These are phyloP conservation scores for Pachyseris speciosa DNA, from an alignment of 64 coral and sea anemone species.

Conservation along the genomic window DNA sequence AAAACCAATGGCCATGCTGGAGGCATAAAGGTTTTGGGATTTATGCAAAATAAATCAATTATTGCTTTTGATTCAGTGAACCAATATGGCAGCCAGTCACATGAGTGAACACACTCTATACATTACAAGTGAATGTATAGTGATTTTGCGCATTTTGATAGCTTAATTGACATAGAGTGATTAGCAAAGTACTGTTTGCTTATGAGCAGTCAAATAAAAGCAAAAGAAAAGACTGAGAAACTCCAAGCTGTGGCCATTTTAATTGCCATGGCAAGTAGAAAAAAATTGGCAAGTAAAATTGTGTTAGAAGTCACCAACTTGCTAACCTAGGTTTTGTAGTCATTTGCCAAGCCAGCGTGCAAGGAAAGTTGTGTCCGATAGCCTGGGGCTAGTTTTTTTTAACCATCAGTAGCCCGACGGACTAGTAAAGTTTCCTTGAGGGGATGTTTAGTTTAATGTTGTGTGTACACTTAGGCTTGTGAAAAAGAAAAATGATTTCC, in stretches of 20 bases:
- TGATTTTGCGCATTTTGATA: constrained; percentile 8
- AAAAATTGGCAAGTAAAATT: neutral
- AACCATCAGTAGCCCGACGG: too few relatives aligned
- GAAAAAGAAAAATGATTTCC: too few relatives aligned
- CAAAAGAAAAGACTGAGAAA: constrained; percentile 22
- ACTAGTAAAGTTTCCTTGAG: too few relatives aligned
- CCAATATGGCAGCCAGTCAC: constrained; percentile 8
- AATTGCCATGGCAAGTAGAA: constrained; percentile 17
- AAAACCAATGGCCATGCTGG: neutral
- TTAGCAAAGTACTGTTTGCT: neutral
- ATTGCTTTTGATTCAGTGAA: constrained; percentile 25
- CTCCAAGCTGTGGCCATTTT: constrained; percentile 27
- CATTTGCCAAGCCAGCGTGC: too few relatives aligned
- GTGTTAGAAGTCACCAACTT: too few relatives aligned
- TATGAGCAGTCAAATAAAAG: constrained; percentile 27
- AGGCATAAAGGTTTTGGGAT: neutral
- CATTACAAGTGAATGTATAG: constrained; percentile 13
- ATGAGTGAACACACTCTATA: constrained; percentile 3
- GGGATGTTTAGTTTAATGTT: too few relatives aligned
- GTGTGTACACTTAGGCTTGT: too few relatives aligned
- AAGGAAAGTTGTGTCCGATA: too few relatives aligned
- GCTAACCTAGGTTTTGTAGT: too few relatives aligned
- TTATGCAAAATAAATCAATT: neutral
- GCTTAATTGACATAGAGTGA: constrained; percentile 28
- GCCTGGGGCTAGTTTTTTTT: too few relatives aligned